Percentiles rank a stretch among this genome's conserved stretches.
These are phyloP conservation scores for Litoditis marina DNA, from an alignment of 2,888 invertebrate species.

Conservation along the genomic window DNA sequence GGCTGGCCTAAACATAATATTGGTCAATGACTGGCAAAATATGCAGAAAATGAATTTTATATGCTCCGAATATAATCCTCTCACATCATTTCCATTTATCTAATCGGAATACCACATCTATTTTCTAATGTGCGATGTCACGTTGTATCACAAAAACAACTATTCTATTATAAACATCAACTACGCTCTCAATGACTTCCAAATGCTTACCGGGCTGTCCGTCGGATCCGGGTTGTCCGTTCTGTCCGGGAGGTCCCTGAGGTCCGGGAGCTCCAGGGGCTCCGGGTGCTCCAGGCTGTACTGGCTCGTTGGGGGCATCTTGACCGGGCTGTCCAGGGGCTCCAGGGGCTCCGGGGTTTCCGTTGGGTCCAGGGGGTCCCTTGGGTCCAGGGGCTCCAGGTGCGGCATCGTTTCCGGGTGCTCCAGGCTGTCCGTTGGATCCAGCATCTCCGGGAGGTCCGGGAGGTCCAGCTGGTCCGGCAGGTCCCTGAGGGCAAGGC, in stretches of 20 bases:
- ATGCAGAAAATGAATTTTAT: too few relatives aligned
- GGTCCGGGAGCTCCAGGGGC: conserved; percentile 48
- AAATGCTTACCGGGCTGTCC: conserved; percentile 42
- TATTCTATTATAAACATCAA: too few relatives aligned
- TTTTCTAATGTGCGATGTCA: too few relatives aligned
- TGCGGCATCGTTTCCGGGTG: conserved; percentile 41
- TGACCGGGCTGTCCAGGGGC: conserved; percentile 55
- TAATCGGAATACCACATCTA: too few relatives aligned
- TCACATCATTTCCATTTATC: too few relatives aligned
- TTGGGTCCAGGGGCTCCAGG: conserved; percentile 50
- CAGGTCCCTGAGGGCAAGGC: conserved; percentile 49
- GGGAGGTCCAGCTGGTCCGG: conserved; percentile 47
- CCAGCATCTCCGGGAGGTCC: conserved; percentile 43
- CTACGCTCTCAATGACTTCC: too few relatives aligned
- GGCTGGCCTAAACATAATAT: conserved; percentile 33
- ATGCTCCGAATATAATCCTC: too few relatives aligned
- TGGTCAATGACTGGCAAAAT: too few relatives aligned
- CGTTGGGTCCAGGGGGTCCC: conserved; percentile 46
- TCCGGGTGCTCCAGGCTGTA: conserved; percentile 48
- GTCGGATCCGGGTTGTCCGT: conserved; percentile 43
- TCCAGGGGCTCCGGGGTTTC: conserved; percentile 47
- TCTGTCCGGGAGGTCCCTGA: conserved; percentile 48
- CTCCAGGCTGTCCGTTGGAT: conserved; percentile 37
- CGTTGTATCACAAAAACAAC: too few relatives aligned
- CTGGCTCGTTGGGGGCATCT: conserved; percentile 43